Evolutionary conservation across 1,140 invertebrate species (phyloP), one percentile per base, ranked within the genome.

Genomic region (Dreissena rostriformis): DNA sequence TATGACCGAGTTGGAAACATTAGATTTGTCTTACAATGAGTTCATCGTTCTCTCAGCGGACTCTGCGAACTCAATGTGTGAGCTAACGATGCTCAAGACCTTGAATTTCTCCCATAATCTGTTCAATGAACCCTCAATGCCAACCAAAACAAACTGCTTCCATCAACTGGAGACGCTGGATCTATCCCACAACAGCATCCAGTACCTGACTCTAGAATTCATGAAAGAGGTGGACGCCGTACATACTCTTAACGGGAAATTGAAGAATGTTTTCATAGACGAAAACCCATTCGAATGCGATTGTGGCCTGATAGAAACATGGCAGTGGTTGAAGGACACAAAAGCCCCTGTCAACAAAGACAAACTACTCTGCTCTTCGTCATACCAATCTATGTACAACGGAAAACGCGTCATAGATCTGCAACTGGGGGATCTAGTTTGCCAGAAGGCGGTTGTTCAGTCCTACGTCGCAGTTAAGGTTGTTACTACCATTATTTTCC

Each of bases 81-180:
- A 73, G 14, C 61, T 86, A 1, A 49, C 28, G 0, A 67, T 52
- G 1, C 49, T 86, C 7, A 67, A 86, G 63, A 51, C 17, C n/a
- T 70, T 86, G 19, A 68, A 86, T 75, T 68, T 86, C 17, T 82
- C 85, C 1, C 66, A 86, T 52, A 86, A 86, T 29, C 63, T 70
- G 29, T 66, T 86, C 17, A 72, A 39, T 1, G 52, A 57, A 1
- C 71, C 78, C 8, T 22, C 57, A 8, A n/a, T 81, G 71, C 80
- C 80, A 29, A 82, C 28, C 4, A 55, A 55, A 74, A 17, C 55
- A 24, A 19, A 63, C 17, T 86, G 84, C 24, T n/a, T 75, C 17
- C 63, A 82, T 26, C 26, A 72, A 11, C 63, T 86, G 10, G 29
- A 57, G 17, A 51, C 14, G 1, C 55, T 86, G 1, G 78, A 86